Percentiles rank a stretch among this genome's conserved stretches.
Conservation (phyloP, 2,113 vertebrate genomes). For the Mustela lutreola region DNA sequence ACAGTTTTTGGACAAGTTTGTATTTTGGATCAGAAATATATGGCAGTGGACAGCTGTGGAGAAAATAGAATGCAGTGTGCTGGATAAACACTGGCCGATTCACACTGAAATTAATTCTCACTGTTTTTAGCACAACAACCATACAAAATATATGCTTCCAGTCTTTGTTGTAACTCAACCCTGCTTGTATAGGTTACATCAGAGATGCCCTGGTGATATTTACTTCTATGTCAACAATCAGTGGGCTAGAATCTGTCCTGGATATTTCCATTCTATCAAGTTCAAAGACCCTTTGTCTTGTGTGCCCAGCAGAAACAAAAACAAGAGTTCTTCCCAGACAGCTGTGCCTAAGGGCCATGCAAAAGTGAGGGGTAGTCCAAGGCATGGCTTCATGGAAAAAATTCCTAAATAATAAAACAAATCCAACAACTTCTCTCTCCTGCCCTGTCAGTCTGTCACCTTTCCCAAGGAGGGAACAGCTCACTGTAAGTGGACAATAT, state of each 20-base stretch:
- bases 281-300: constrained; percentile 56
- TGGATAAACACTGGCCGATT: constrained; percentile 47
- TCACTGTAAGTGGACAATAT: constrained; percentile 72
- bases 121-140: constrained; percentile 51
- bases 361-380: constrained; percentile 65
- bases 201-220: background rate
- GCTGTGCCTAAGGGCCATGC: constrained; percentile 46
- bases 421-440: constrained; percentile 41
- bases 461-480: constrained; percentile 69
- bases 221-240: constrained; percentile 8
- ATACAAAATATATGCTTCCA: background rate
- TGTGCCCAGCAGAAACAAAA: constrained; percentile 49
- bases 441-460: constrained; percentile 54
- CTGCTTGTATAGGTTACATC: background rate
- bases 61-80: constrained; percentile 61
- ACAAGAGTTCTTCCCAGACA: constrained; percentile 57
- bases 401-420: constrained; percentile 53
- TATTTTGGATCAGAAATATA: constrained; percentile 79
- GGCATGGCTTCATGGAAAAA: constrained; percentile 64
- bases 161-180: background rate
- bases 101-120: constrained; percentile 4
- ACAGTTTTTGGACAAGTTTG: constrained; percentile 71
- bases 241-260: background rate
- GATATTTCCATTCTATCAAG: constrained; percentile 31
- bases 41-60: constrained; percentile 75